Conservation (phyloP, 2,888 invertebrate genomes). For the Axea sp. region DNA sequence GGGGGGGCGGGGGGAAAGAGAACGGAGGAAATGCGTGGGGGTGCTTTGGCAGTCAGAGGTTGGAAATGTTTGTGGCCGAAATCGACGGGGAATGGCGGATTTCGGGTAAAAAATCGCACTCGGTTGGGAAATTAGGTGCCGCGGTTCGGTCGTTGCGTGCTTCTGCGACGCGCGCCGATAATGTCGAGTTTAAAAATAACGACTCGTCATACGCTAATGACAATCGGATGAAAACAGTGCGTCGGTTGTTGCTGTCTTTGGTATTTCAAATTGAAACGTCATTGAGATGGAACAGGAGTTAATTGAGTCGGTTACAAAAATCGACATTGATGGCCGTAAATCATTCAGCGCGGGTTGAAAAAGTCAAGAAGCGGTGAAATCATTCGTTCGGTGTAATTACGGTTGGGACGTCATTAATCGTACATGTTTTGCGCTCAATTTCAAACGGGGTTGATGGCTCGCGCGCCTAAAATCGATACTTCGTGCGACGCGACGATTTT, state of each 20-base stretch:
- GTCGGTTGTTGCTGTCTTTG: conserved; percentile 1
- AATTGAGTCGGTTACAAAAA: conserved; percentile 14
- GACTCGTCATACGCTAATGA: conserved; percentile 12
- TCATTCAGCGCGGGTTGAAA: too few species aligned
- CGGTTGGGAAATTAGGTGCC: conserved; percentile 11
- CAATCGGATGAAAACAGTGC: conserved; percentile 5
- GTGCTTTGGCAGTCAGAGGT: too few species aligned
- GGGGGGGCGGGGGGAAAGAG: too few species aligned
- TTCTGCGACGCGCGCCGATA: neutral
- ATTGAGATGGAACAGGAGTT: conserved; percentile 9
- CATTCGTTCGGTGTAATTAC: too few species aligned
- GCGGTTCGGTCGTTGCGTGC: neutral
- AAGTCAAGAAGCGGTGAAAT: too few species aligned
- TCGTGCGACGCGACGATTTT: too few species aligned
- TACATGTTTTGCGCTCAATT: too few species aligned
- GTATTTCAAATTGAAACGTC: conserved; percentile 13
- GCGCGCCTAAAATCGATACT: too few species aligned
- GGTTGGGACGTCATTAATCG: too few species aligned
- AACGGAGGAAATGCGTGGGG: too few species aligned
- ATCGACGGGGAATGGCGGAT: conserved; percentile 9
- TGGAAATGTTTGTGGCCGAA: too few species aligned
- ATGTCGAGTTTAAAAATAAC: conserved; percentile 19
- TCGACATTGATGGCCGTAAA: neutral
- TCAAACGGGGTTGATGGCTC: too few species aligned
- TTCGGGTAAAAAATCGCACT: conserved; percentile 14